A percentile compares a stretch with the other conserved stretches of the same genome.
Conservation (phyloP, 2,888 invertebrate species). For the Dicycla oo region DNA sequence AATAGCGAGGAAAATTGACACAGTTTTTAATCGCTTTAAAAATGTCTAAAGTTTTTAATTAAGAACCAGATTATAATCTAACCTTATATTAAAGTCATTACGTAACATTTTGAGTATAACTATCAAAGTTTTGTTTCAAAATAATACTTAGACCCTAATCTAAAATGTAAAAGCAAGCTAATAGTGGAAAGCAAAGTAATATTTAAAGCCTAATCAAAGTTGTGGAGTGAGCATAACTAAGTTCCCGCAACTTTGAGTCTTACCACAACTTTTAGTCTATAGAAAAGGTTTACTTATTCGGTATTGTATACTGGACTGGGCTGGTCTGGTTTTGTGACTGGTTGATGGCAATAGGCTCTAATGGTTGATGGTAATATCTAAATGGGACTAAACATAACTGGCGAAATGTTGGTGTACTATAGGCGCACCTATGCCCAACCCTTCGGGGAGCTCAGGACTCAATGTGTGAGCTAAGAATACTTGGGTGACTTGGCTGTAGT, state of each 20-base stretch:
- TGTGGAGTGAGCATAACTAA: conserved; percentile 55
- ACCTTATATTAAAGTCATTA: background rate
- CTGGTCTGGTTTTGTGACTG: no score
- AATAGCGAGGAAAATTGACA: background rate
- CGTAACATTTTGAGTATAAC: conserved; percentile 3
- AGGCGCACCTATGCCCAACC: no score
- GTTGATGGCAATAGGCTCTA: no score
- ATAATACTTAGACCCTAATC: conserved; percentile 24
- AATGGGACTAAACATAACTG: no score
- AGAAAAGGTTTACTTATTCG: no score
- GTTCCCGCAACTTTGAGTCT: conserved; percentile 46
- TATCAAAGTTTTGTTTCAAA: conserved; percentile 16
- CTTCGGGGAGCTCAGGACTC: no score
- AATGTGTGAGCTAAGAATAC: no score
- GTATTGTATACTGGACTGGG: no score
- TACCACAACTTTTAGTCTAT: no score
- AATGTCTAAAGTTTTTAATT: background rate
- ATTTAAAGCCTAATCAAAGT: conserved; percentile 66
- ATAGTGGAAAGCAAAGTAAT: conserved; percentile 41
- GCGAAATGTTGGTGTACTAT: no score
- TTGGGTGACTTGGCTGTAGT: background rate
- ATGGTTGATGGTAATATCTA: no score
- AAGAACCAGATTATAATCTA: conserved; percentile 1
- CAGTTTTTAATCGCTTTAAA: background rate
- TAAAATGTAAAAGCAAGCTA: conserved; percentile 34